Percentiles rank a stretch among this genome's conserved stretches.
Conservation (phyloP, 2,113 vertebrate species). For the Rhynchomys soricoides region DNA sequence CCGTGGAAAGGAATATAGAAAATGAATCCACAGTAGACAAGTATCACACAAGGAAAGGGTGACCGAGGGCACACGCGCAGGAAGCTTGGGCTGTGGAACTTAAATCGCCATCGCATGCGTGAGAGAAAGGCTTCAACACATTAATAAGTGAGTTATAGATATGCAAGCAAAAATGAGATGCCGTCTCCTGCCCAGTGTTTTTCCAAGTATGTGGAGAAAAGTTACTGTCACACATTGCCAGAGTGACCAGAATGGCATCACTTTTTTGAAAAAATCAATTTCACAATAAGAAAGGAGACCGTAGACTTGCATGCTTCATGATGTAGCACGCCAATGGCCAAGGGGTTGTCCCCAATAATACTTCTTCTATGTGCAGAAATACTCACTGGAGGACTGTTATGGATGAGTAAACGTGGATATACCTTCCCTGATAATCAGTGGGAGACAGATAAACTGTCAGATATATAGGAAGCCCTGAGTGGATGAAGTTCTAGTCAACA, state of each 20-base stretch:
- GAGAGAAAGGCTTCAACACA: neutral
- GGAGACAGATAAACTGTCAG: neutral
- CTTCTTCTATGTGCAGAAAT: neutral
- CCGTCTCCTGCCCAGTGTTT: neutral
- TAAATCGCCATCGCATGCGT: neutral
- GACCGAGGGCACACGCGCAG: neutral
- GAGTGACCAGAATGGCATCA: constrained; percentile 33
- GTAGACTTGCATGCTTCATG: neutral
- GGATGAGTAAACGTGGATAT: neutral
- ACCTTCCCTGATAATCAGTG: neutral
- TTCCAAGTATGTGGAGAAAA: constrained; percentile 11
- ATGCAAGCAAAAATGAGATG: neutral
- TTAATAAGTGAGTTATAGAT: constrained; percentile 69
- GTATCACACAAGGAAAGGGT: neutral
- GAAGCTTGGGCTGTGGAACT: neutral
- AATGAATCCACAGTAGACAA: constrained; percentile 53
- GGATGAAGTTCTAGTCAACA: neutral
- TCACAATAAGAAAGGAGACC: neutral
- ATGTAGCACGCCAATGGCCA: neutral
- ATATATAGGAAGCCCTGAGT: neutral
- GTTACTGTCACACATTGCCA: neutral
- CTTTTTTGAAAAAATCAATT: constrained; percentile 26
- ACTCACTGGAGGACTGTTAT: neutral
- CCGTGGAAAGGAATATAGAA: neutral
- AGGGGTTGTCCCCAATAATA: neutral